Base-by-base conservation (phyloP, 2,888 invertebrate species). In the Pyralis farinalis region DNA sequence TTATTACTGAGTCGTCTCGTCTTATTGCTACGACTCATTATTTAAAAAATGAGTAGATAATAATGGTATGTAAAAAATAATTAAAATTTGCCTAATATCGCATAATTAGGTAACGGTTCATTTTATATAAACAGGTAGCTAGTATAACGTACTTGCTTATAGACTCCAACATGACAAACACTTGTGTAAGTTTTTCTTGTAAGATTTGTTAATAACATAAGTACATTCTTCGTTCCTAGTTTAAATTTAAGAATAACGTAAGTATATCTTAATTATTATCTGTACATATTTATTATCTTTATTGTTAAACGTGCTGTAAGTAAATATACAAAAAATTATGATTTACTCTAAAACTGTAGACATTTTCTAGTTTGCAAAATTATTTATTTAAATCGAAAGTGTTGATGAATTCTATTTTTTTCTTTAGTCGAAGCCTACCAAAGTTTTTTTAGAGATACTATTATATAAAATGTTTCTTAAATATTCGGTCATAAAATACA, bases 151-250 rank as follows among this genome's bases (percentile, higher is more conserved):
- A 41, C 31, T 40, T 40, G 40, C 40, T 43, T 41, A 46, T 47
- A 48, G 42, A 32, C 47, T 32, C 20, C 16, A 41, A 45, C 55
- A 58, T 58, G 55, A 55, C 57, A 57, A 53, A 44, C 37, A 44
- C 12, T 37, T 32, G 27, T 40, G 31, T 45, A 34, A 16, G 25
- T 4, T 25, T 25, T 25, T n/a, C 25, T 25, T 7, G 43, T 44
- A 46, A 44, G 28, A 40, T 44, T 47, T 48, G 40, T 46, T 45
- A 43, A 49, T 50, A 48, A 44, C 43, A 33, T 41, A 41, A 44
- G 40, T 47, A 50, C 30, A 61, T 63, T 60, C 63, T 64, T 71
- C 62, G 71, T 76, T 75, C 71, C 71, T 75, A 72, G 69, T 63
- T 69, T 49, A 57, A 49, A 55, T 59, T 48, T 67, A 63, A 46